phyloP scores from a whole-genome alignment of 2,797 vertebrate species.

The Microctenopoma lineatum region DNA sequence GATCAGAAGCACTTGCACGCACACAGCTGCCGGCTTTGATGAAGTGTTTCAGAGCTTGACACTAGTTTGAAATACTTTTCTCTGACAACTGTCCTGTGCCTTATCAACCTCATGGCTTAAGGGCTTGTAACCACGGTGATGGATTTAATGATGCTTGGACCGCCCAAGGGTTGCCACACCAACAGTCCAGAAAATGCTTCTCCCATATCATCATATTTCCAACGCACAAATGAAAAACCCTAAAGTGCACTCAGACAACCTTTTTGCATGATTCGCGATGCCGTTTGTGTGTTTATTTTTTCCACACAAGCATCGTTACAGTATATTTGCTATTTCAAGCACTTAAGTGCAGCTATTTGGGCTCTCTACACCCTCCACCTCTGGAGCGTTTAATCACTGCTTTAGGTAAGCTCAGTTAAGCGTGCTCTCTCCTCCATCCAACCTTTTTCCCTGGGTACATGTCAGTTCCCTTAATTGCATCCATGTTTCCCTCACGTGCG shows the following conservation, averaged over 20 bases:
- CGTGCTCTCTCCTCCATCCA: neutral
- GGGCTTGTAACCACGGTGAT: conserved; percentile 63
- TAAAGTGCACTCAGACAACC: conserved; percentile 35
- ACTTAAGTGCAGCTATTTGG: conserved; percentile 63
- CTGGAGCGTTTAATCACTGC: conserved; percentile 52
- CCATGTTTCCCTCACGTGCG: conserved; percentile 8
- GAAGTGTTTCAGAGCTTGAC: conserved; percentile 42
- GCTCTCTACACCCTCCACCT: conserved; percentile 47
- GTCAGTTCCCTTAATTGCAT: neutral
- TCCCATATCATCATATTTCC: conserved; percentile 21
- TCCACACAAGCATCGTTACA: conserved; percentile 38
- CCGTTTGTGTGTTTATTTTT: conserved; percentile 5
- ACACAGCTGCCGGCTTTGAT: conserved; percentile 59
- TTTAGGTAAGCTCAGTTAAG: conserved; percentile 44
- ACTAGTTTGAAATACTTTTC: conserved; percentile 52
- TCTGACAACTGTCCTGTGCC: conserved; percentile 50
- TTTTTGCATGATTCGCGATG: conserved; percentile 32
- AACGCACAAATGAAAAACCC: conserved; percentile 22
- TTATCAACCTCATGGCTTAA: conserved; percentile 52
- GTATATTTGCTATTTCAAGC: conserved; percentile 53
- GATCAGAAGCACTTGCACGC: conserved; percentile 29
- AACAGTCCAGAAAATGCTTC: conserved; percentile 28
- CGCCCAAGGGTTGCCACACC: conserved; percentile 26
- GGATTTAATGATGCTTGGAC: conserved; percentile 62
- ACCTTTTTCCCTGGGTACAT: neutral